Evolutionary conservation across 2,113 vertebrate genomes (phyloP), one percentile per base, ranked within the genome.

Genomic region (Podilymbus podiceps): DNA sequence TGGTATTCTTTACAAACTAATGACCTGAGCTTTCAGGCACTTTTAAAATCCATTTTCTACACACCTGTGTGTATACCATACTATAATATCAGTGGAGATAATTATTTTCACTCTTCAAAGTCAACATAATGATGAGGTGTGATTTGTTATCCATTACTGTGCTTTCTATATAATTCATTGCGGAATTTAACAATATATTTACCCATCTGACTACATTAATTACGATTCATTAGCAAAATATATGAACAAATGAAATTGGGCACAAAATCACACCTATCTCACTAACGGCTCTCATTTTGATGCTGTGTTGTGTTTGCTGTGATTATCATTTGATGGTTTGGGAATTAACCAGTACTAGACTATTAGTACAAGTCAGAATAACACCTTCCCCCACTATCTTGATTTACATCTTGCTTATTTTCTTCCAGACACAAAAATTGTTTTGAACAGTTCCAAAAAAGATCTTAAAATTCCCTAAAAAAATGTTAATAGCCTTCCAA

Each of bases 51-150:
- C 27, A 53, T 74, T 90, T 94, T 66, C 38, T 47, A 38, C 19
- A 67, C 40, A 42, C 12, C 7, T 88, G 12, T 83, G n/a, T 73
- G 23, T 42, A 50, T 58, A 55, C 9, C 19, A 30, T 11, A n/a
- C 14, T 73, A 27, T 58, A 59, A 83, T 69, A 20, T n/a, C 62
- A 53, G 28, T 55, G 19, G 15, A 88, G 18, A 55, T 63, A 94
- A 96, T 77, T 77, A 67, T 92, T 92, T 93, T 90, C 90, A 74
- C 38, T 80, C 55, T 66, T 92, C 59, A 80, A 56, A 88, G 64
- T 66, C 67, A 80, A 63, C 44, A 35, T 63, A 90, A 92, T 71
- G 72, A 74, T 50, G 86, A 62, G 25, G 6, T 73, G 17, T 47
- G 8, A 50, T 93, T 90, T 93, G 27, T 78, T 86, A 46, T 52